phyloP scores from a whole-genome alignment of 2,113 vertebrate species.

The Macrotis lagotis region DNA sequence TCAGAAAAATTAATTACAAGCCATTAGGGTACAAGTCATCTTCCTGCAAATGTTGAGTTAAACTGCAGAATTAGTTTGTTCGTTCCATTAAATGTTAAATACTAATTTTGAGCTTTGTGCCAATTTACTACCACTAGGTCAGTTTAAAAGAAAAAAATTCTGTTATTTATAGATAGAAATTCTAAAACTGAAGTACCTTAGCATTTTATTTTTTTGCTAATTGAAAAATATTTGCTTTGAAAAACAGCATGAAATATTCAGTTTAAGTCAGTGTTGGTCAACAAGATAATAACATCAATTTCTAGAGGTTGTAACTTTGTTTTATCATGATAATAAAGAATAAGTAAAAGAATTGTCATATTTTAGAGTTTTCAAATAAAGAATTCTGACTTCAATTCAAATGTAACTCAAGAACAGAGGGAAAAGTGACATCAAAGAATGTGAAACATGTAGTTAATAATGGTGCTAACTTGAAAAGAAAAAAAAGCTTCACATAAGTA shows the following conservation, averaged over 20 bases:
- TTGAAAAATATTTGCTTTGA: slow-evolving; percentile 73
- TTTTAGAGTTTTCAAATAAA: neutral
- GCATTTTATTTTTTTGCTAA: slow-evolving; percentile 69
- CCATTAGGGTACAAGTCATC: slow-evolving; percentile 95
- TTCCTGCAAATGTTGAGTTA: slow-evolving; percentile 92
- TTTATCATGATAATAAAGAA: neutral
- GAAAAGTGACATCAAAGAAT: neutral
- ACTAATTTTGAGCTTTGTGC: slow-evolving; percentile 88
- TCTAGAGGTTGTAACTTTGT: slow-evolving; percentile 42
- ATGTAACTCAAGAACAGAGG: neutral
- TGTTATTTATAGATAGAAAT: slow-evolving; percentile 78
- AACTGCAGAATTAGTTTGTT: slow-evolving; percentile 92
- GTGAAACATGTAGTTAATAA: neutral
- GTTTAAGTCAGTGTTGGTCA: slow-evolving; percentile 59
- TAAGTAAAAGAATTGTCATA: neutral
- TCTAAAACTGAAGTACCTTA: slow-evolving; percentile 66
- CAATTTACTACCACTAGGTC: slow-evolving; percentile 87
- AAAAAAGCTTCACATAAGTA: neutral
- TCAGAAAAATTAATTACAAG: slow-evolving; percentile 94
- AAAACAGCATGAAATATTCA: slow-evolving; percentile 71
- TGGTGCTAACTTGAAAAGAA: neutral
- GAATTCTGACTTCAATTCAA: neutral
- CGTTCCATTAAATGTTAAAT: slow-evolving; percentile 92
- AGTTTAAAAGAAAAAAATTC: slow-evolving; percentile 79
- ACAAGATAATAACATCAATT: slow-evolving; percentile 64